Evolutionary conservation across 2,113 vertebrate species (phyloP).

Genomic region (Xenus cinereus): DNA sequence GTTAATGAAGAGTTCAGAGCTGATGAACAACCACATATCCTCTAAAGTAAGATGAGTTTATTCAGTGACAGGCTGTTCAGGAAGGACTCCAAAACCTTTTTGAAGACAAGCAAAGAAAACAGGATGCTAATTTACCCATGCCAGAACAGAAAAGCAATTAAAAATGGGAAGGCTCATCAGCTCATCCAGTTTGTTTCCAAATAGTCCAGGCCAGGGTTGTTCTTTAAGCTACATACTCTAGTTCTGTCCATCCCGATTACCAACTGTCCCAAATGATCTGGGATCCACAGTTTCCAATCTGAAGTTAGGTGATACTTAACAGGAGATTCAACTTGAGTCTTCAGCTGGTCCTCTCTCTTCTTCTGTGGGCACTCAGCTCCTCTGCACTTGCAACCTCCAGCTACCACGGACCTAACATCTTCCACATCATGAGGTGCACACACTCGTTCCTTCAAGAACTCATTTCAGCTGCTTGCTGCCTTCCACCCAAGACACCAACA

Average conservation of each 20-base stretch:
- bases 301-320: not conserved
- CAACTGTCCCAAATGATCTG: not conserved
- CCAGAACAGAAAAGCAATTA: not conserved
- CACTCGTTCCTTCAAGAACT: not conserved
- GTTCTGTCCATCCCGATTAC: not conserved
- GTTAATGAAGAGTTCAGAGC: not conserved
- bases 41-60: not conserved
- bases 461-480: not conserved
- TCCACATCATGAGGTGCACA: rapidly evolving
- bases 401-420: not conserved
- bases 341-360: not conserved
- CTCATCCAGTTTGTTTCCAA: not conserved
- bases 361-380: not conserved
- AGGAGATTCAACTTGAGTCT: not conserved
- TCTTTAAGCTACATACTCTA: not conserved
- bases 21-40: not conserved
- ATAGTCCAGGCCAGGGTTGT: not conserved
- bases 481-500: not conserved
- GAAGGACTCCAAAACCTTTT: not conserved
- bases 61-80: not conserved
- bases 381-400: not conserved
- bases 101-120: not conserved
- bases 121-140: not conserved
- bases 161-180: not conserved
- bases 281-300: not conserved